Base-by-base conservation (phyloP, 2,113 vertebrate species). In the Gallinago undulata region DNA sequence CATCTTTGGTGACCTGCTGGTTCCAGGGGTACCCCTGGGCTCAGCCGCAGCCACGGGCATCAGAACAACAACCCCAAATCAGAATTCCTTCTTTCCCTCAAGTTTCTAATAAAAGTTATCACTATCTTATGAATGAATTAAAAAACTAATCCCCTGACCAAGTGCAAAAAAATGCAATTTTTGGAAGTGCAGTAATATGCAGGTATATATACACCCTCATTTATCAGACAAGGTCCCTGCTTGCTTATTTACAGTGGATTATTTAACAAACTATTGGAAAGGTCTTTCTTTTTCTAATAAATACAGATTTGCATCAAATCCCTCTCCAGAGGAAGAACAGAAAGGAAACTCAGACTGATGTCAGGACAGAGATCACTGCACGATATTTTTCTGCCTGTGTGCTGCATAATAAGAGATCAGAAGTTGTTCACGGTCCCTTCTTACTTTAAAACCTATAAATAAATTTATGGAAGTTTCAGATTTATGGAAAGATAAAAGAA, bases 1-100 rank as follows among this genome's bases (percentile, higher is more conserved):
- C 3, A 0, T 10, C n/a, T 63, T 41, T 6, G 21, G 22, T 33
- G 73, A 43, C 16, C 31, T 0, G 0, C 12, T 63, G 56, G 30
- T 19, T 15, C 13, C 31, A 27, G 4, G 25, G 8, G 25, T 50
- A 17, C 3, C 13, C 41, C 21, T 18, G 10, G 31, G 31, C 57
- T 57, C 73, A 57, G 18, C 12, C 35, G 12, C 37, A 41, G 28
- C 25, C 21, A 9, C 0, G 9, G 6, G 9, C 56, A 77, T 43
- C 10, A 33, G 43, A 51, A 37, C 37, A 37, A 43, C 9, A 63
- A 56, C 22, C 5, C 3, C 19, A 48, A 48, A 30, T 27, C 24
- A 35, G 25, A 62, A 75, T 74, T 53, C 17, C 13, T 3, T 55
- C 60, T 78, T 27, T 11, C 22, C 30, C 30, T 55, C 25, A 41